Conservation (phyloP, 2,113 vertebrate species). For the Saimiri boliviensis region DNA sequence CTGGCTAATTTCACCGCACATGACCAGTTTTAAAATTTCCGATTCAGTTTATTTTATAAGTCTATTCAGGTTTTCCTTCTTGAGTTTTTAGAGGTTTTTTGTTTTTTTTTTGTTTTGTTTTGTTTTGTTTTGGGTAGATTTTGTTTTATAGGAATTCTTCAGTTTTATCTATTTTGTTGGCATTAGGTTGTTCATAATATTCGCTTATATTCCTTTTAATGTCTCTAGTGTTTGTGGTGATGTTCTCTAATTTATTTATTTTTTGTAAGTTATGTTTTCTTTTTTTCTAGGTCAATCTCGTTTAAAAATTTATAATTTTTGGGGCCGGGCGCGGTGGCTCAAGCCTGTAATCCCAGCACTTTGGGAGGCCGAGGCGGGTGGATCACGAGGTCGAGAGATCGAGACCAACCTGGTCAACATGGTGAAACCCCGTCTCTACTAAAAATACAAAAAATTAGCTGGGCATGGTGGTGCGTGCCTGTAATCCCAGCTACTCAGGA, state of each 20-base stretch:
- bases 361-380: too few species aligned
- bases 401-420: too few species aligned
- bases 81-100: not conserved
- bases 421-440: too few species aligned
- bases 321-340: accelerated
- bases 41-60: not conserved
- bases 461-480: too few species aligned
- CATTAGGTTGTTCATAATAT: not conserved
- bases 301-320: too few species aligned
- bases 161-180: not conserved
- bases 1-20: not conserved
- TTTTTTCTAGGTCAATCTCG: not conserved
- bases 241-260: too few species aligned
- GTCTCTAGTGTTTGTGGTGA: too few species aligned
- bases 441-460: too few species aligned
- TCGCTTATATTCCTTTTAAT: not conserved
- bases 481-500: too few species aligned
- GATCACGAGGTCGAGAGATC: too few species aligned
- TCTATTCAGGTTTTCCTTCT: not conserved
- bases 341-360: too few species aligned
- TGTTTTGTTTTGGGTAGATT: not conserved
- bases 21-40: not conserved
- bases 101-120: not conserved
- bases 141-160: not conserved
- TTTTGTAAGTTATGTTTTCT: not conserved